Evolutionary conservation across 2,888 invertebrate genomes (phyloP).

Genomic region (Idaea dimidiata): DNA sequence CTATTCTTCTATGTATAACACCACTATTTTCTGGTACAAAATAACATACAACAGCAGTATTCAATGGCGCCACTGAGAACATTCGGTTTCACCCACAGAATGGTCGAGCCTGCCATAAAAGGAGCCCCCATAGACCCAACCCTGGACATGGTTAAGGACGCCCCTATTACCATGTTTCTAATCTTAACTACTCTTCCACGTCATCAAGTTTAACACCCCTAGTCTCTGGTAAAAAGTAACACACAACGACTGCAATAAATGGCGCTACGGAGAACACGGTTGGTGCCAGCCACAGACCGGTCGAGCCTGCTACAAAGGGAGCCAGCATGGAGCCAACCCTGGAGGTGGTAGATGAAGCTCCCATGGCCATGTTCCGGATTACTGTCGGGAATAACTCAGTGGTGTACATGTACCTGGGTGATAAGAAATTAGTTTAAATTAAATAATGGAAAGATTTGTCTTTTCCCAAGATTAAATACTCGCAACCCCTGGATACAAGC

Average conservation of each 20-base stretch:
- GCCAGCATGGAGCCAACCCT: constrained; percentile 81
- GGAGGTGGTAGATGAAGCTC: constrained; percentile 80
- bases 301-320: constrained; percentile 73
- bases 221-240: constrained; percentile 41
- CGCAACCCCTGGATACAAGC: not conserved
- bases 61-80: constrained; percentile 36
- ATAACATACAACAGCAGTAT: constrained; percentile 33
- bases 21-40: constrained; percentile 45
- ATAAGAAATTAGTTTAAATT: not conserved
- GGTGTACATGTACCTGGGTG: constrained; percentile 54
- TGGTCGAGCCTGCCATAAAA: constrained; percentile 65
- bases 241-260: constrained; percentile 32
- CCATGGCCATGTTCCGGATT: constrained; percentile 80
- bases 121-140: constrained; percentile 82
- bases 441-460: not conserved
- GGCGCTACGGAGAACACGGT: constrained; percentile 35
- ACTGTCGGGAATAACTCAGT: constrained; percentile 83
- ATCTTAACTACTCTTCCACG: constrained; percentile 21
- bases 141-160: constrained; percentile 80
- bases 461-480: not conserved
- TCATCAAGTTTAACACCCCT: constrained; percentile 38
- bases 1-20: no score
- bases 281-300: constrained; percentile 39
- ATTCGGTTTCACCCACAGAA: constrained; percentile 39
- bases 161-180: constrained; percentile 71